Evolutionary conservation across 2,113 vertebrate species (phyloP), one percentile per base, ranked within the genome.

Genomic region (Sporophila hypoxantha): DNA sequence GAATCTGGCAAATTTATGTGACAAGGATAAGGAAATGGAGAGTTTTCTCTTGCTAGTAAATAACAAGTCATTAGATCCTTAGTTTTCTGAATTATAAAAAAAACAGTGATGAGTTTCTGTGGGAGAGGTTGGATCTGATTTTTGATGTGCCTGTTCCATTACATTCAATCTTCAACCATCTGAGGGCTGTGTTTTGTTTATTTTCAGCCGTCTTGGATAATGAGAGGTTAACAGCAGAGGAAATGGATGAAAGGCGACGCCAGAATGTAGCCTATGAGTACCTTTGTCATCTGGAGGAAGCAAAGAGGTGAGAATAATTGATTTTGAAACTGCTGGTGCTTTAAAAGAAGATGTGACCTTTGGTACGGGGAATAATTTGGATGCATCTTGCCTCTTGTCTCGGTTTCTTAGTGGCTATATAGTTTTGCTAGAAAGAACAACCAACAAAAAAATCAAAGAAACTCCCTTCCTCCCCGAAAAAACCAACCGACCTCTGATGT

Each of bases 191-290:
- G 37, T 90, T 93, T 86, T 94, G 46, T 71, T 68, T 85, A 8
- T 87, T 93, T 91, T 32, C 95, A 99, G 99, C 99, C 34, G 99
- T 99, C 68, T 96, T 99, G 97, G 99, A 99, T 94, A 98, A 98
- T 34, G 99, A 99, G 96, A 97, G 99, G 36, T 98, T 99, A 90
- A 99, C 99, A 3, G 99, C 99, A 2, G 99, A 99, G 96, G 99
- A 99, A 97, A 99, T 99, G 99, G 99, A 99, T 71, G 99, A 99
- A 92, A 96, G 97, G 83, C 96, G 99, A 25, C 98, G 98, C 76
- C 98, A 99, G 96, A 99, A 99, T 70, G 99, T 99, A 96, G 99
- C 99, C 76, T 99, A 99, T 30, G 99, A 99, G 76, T 99, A 99
- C 86, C 97, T 99, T 71, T 99, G 99, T 93, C 99, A 99, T 85